These are phyloP conservation scores for Nasonovia ribisnigri DNA, from an alignment of 2,888 invertebrate species.

Conservation along the genomic window DNA sequence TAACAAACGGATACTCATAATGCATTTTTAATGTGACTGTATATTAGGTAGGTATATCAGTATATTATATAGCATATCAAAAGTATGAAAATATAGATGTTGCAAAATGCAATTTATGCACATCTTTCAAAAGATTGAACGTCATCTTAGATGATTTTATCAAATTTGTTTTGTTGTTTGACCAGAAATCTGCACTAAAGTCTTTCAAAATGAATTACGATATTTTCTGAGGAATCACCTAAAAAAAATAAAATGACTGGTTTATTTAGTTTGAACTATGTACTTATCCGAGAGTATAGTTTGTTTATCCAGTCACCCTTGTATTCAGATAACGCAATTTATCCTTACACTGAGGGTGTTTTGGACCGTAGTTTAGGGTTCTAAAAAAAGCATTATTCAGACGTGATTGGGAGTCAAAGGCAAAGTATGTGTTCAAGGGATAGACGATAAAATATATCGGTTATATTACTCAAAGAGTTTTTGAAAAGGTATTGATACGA, in stretches of 20 bases:
- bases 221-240: not conserved
- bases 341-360: conserved; percentile 4
- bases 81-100: conserved; percentile 1
- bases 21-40: not conserved
- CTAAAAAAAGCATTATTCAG: conserved; percentile 34
- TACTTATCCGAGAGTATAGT: conserved; percentile 6
- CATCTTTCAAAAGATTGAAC: not conserved
- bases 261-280: conserved; percentile 41
- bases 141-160: not conserved
- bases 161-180: conserved; percentile 18
- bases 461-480: conserved; percentile 38
- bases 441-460: conserved; percentile 30
- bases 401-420: conserved; percentile 48
- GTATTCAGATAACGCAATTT: conserved; percentile 39
- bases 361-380: conserved; percentile 18
- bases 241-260: conserved; percentile 28
- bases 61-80: not conserved
- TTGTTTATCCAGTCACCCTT: conserved; percentile 46
- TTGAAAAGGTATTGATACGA: conserved; percentile 23
- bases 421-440: conserved; percentile 34
- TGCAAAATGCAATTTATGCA: conserved; percentile 12
- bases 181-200: not conserved
- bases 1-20: not conserved
- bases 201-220: conserved; percentile 23
- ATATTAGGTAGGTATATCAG: not conserved